Evolutionary conservation across 2,113 vertebrate species (phyloP).

Genomic region (Typhlomys cinereus): DNA sequence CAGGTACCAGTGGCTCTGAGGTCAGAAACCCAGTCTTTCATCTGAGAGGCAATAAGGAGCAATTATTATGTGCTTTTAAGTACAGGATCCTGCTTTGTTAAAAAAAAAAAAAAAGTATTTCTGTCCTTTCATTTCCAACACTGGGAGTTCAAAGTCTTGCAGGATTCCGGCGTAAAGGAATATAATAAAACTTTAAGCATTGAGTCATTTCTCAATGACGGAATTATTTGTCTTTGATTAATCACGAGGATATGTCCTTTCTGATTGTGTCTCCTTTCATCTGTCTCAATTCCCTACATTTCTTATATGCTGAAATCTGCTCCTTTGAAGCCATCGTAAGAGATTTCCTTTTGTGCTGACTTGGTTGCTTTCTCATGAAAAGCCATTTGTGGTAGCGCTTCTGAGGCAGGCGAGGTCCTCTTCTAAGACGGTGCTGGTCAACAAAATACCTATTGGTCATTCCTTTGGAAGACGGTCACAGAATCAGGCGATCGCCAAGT

Average conservation of each 20-base stretch:
- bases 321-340: conserved; percentile 58
- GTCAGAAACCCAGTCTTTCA: conserved; percentile 39
- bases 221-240: conserved; percentile 76
- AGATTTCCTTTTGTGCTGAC: not conserved
- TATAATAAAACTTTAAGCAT: conserved; percentile 66
- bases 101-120: conserved; percentile 50
- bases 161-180: conserved; percentile 55
- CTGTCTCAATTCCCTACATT: conserved; percentile 60
- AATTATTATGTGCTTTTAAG: conserved; percentile 66
- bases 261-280: conserved; percentile 68
- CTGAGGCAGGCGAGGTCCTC: not conserved
- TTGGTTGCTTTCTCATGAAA: conserved; percentile 47
- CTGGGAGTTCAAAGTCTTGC: conserved; percentile 42
- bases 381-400: conserved; percentile 6
- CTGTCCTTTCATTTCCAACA: conserved; percentile 46
- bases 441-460: conserved; percentile 43
- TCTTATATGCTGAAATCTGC: conserved; percentile 55
- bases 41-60: conserved; percentile 32
- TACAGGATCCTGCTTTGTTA: conserved; percentile 22
- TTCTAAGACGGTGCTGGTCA: not conserved
- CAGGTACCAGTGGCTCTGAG: not conserved
- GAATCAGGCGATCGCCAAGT: not conserved
- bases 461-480: not conserved
- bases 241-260: conserved; percentile 69
- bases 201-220: conserved; percentile 65